A percentile compares a stretch with the other conserved stretches of the same genome.
phyloP scores from a whole-genome alignment of 2,888 invertebrate species.

The Tanaodytes sp. region DNA sequence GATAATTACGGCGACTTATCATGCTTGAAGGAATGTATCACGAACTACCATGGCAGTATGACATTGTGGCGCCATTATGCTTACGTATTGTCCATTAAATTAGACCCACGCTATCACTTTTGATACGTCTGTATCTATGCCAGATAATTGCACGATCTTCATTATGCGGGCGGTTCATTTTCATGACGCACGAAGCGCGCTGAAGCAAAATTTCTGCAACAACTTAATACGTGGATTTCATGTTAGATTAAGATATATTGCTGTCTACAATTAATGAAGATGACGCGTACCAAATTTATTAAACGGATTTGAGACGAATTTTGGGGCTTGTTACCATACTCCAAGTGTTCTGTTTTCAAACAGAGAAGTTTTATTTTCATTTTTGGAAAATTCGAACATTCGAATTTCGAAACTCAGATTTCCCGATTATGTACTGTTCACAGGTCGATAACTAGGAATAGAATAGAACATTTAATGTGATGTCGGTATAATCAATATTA shows the following conservation, averaged over 20 bases:
- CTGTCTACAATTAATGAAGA: slow-evolving; percentile 6
- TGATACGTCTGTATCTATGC: slow-evolving; percentile 39
- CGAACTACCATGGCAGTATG: slow-evolving; percentile 21
- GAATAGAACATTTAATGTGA: no score
- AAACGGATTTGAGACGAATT: no score
- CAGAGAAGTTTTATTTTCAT: no score
- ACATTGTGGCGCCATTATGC: slow-evolving; percentile 31
- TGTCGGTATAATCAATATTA: no score
- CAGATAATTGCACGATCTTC: slow-evolving; percentile 45
- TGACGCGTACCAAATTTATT: no score
- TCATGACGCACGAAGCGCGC: slow-evolving; percentile 1
- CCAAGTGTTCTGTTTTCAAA: no score
- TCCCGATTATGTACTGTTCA: no score
- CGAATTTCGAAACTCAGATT: no score
- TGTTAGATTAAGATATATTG: slow-evolving; percentile 23
- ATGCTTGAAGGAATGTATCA: slow-evolving; percentile 38
- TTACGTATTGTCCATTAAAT: slow-evolving; percentile 49
- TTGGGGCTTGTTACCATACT: no score
- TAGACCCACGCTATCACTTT: slow-evolving; percentile 47
- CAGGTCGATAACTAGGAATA: no score
- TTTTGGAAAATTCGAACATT: no score
- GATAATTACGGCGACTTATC: slow-evolving; percentile 36
- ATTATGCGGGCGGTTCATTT: slow-evolving; percentile 37
- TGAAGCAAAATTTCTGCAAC: slow-evolving; percentile 32
- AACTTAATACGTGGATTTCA: slow-evolving; percentile 29